Evolutionary conservation across 2,113 vertebrate genomes (phyloP).

Genomic region (Cyrtonyx montezumae): DNA sequence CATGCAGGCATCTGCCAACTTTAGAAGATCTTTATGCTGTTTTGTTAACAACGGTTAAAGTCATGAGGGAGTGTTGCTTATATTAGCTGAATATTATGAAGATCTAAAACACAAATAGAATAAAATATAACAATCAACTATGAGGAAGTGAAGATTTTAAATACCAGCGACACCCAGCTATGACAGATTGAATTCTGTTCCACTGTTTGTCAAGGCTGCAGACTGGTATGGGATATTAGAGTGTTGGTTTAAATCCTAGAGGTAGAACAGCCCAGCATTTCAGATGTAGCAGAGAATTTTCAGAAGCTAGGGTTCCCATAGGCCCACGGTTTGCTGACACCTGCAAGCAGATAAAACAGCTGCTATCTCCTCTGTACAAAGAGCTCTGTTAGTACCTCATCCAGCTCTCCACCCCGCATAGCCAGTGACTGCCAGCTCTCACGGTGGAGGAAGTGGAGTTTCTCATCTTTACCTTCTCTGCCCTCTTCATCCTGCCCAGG

Average conservation of each 20-base stretch:
- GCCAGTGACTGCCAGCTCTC: neutral
- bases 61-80: rapidly evolving
- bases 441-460: neutral
- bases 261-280: neutral
- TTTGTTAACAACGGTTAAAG: neutral
- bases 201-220: rapidly evolving
- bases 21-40: neutral
- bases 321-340: neutral
- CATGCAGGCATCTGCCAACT: neutral
- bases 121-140: neutral
- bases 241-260: rapidly evolving
- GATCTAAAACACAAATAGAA: neutral
- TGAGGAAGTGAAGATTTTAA: neutral
- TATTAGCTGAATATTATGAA: neutral
- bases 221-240: neutral
- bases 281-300: neutral
- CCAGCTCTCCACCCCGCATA: neutral
- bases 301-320: neutral
- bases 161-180: neutral
- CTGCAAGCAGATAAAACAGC: neutral
- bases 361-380: neutral
- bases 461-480: neutral
- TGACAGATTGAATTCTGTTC: neutral
- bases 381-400: neutral
- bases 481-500: neutral